Percentiles rank a stretch among this genome's conserved stretches.
These are phyloP conservation scores for Ornithorhynchus anatinus DNA, from an alignment of 2,113 vertebrate species.

Conservation along the genomic window DNA sequence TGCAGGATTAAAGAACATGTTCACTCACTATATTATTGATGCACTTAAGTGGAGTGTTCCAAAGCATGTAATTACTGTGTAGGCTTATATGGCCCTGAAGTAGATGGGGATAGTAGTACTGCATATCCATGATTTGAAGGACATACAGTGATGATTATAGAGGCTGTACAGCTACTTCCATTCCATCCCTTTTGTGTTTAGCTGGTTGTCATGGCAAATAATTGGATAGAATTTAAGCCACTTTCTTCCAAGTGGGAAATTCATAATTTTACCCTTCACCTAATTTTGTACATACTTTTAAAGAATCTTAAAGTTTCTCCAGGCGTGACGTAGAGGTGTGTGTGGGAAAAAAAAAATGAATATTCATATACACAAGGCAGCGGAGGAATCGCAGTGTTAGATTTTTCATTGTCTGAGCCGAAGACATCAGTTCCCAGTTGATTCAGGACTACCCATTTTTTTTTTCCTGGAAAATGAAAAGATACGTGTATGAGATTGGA, in stretches of 20 bases:
- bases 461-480: neutral
- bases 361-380: conserved; percentile 10
- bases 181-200: conserved; percentile 89
- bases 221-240: conserved; percentile 95
- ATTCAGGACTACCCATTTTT: neutral
- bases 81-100: conserved; percentile 92
- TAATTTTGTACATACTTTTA: conserved; percentile 85
- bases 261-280: conserved; percentile 85
- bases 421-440: conserved; percentile 1
- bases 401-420: neutral
- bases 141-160: conserved; percentile 86
- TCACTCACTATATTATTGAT: conserved; percentile 91
- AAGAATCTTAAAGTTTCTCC: conserved; percentile 80
- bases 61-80: conserved; percentile 91
- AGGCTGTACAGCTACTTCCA: conserved; percentile 84
- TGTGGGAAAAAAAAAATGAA: conserved; percentile 36
- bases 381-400: conserved; percentile 7
- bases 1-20: conserved; percentile 87
- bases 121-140: conserved; percentile 88
- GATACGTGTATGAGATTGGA: neutral
- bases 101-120: conserved; percentile 84
- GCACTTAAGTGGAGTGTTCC: conserved; percentile 93
- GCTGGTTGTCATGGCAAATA: conserved; percentile 93
- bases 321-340: conserved; percentile 66
- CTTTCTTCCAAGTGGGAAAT: conserved; percentile 92